Conservation (phyloP, 2,797 vertebrate species). For the Menidia menidia region DNA sequence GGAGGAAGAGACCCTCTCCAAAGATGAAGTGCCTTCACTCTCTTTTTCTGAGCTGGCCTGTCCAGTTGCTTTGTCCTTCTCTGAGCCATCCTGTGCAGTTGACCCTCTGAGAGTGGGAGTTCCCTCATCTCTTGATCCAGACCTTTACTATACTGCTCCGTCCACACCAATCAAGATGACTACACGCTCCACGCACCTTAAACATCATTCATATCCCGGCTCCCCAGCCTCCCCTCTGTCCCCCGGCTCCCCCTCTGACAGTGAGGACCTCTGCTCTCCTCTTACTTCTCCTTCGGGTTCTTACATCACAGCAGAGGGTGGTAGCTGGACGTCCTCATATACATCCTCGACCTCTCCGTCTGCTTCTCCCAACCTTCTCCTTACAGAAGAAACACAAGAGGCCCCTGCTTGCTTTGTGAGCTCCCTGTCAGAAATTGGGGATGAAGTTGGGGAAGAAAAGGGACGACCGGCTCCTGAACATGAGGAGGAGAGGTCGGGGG, state of each 20-base stretch:
- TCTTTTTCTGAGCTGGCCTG: constrained; percentile 80
- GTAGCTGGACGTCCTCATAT: constrained; percentile 92
- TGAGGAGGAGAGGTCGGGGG: constrained; percentile 59
- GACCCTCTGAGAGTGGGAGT: constrained; percentile 80
- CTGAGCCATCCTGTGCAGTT: constrained; percentile 80
- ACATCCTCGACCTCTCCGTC: constrained; percentile 91
- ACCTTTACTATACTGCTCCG: constrained; percentile 93
- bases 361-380: constrained; percentile 89
- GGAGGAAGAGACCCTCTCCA: constrained; percentile 78
- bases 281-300: constrained; percentile 95
- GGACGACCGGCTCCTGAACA: constrained; percentile 63
- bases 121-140: constrained; percentile 83
- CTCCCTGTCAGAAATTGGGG: constrained; percentile 84
- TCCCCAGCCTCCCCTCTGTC: constrained; percentile 79
- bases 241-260: constrained; percentile 82
- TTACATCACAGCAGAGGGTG: constrained; percentile 94
- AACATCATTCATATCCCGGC: constrained; percentile 76
- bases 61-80: constrained; percentile 84
- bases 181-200: constrained; percentile 78
- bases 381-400: constrained; percentile 86
- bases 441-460: constrained; percentile 84
- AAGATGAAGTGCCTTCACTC: constrained; percentile 91
- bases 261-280: constrained; percentile 87
- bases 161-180: constrained; percentile 89
- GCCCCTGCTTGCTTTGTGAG: constrained; percentile 83